A percentile compares a stretch with the other conserved stretches of the same genome.
Conservation (phyloP, 2,113 vertebrate species). For the Onychostruthus taczanowskii region DNA sequence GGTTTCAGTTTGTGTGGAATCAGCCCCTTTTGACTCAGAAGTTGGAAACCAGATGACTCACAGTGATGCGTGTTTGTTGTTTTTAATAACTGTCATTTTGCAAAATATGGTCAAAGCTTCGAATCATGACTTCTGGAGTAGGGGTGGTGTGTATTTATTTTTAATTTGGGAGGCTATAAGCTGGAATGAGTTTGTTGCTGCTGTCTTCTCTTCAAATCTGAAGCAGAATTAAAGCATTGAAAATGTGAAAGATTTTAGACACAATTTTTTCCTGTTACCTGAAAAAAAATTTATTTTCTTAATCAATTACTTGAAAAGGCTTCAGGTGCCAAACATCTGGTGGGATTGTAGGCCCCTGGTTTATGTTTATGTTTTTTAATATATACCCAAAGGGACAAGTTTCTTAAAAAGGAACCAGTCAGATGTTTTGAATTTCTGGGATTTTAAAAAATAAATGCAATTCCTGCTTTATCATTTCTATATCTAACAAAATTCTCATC, state of each 20-base stretch:
- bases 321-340: conserved; percentile 71
- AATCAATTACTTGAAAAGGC: conserved; percentile 55
- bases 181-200: conserved; percentile 29
- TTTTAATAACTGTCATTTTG: conserved; percentile 71
- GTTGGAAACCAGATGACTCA: conserved; percentile 71
- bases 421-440: conserved; percentile 59
- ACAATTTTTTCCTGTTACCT: not conserved
- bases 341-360: conserved; percentile 34
- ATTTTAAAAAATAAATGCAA: conserved; percentile 49
- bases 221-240: not conserved
- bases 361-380: conserved; percentile 53
- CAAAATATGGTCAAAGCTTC: conserved; percentile 61
- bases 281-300: conserved; percentile 19
- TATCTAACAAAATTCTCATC: not conserved
- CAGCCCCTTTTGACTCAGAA: conserved; percentile 69
- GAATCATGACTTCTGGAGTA: conserved; percentile 48
- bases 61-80: conserved; percentile 68
- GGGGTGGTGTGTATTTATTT: conserved; percentile 33
- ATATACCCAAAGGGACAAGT: conserved; percentile 43
- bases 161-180: conserved; percentile 6
- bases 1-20: conserved; percentile 67
- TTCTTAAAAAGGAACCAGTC: conserved; percentile 55
- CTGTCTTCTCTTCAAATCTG: not conserved
- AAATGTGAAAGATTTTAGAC: not conserved
- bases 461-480: conserved; percentile 9